Conservation (phyloP, 2,113 vertebrate genomes). For the Chitala chitala region DNA sequence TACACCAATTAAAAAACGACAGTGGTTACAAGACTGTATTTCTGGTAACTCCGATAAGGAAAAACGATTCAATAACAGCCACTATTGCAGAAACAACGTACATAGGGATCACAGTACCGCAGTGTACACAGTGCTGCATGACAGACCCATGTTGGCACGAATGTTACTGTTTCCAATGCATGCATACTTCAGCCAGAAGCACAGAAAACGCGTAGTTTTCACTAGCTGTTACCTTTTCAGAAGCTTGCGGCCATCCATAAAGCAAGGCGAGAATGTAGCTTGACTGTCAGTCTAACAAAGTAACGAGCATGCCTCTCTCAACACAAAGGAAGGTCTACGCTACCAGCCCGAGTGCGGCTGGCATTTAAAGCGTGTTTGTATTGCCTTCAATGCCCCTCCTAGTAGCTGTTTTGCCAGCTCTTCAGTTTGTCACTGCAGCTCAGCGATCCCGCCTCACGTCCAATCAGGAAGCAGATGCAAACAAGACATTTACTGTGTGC, state of each 20-base stretch:
- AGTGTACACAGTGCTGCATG: too few relatives aligned
- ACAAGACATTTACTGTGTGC: too few relatives aligned
- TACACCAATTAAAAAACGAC: background rate
- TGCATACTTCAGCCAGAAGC: background rate
- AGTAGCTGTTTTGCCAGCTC: background rate
- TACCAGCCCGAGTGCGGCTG: background rate
- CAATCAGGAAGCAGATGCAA: slow-evolving; percentile 3
- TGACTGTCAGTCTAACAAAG: background rate
- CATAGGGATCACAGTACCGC: too few relatives aligned
- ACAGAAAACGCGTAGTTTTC: background rate
- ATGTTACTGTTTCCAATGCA: background rate
- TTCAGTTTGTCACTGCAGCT: background rate
- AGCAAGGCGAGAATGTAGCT: background rate
- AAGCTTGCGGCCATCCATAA: background rate
- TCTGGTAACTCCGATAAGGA: too few relatives aligned
- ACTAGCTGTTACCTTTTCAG: background rate
- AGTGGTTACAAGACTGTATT: too few relatives aligned
- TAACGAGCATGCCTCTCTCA: too few relatives aligned
- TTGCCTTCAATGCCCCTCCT: background rate
- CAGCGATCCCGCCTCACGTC: background rate
- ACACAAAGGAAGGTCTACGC: background rate
- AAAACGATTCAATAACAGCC: too few relatives aligned
- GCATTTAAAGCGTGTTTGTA: slow-evolving; percentile 13
- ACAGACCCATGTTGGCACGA: too few relatives aligned
- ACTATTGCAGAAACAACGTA: too few relatives aligned